Conservation (phyloP, 2,888 invertebrate genomes). For the Amiota minor region DNA sequence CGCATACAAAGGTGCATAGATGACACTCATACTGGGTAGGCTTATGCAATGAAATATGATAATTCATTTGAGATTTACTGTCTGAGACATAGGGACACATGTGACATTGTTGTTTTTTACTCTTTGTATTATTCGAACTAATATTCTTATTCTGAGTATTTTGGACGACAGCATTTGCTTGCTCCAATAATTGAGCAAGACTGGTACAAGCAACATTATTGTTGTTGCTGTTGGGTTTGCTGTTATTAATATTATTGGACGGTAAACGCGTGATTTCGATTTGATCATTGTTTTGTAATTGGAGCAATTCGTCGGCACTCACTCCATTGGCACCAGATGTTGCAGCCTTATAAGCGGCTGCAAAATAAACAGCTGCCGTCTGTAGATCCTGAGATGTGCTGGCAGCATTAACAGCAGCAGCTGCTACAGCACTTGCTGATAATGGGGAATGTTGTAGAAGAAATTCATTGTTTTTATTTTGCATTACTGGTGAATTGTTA, state of each 20-base stretch:
- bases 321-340: slow-evolving; percentile 31
- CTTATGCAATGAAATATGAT: slow-evolving; percentile 88
- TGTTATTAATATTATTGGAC: slow-evolving; percentile 29
- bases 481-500: slow-evolving; percentile 52
- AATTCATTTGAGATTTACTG: slow-evolving; percentile 88
- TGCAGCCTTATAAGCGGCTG: slow-evolving; percentile 63
- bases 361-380: slow-evolving; percentile 64
- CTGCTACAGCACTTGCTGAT: slow-evolving; percentile 50
- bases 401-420: slow-evolving; percentile 62
- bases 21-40: slow-evolving; percentile 80
- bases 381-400: slow-evolving; percentile 65
- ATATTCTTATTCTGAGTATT: slow-evolving; percentile 31
- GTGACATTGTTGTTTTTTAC: slow-evolving; percentile 84
- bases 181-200: slow-evolving; percentile 46
- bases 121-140: slow-evolving; percentile 55
- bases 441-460: slow-evolving; percentile 56
- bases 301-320: slow-evolving; percentile 61
- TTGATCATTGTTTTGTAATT: slow-evolving; percentile 69
- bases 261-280: slow-evolving; percentile 71
- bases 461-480: slow-evolving; percentile 54
- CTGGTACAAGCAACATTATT: slow-evolving; percentile 37
- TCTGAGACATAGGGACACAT: slow-evolving; percentile 90
- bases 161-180: slow-evolving; percentile 35
- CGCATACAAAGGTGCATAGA: slow-evolving; percentile 87
- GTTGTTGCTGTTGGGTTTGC: slow-evolving; percentile 20